Conservation (phyloP, 2,797 vertebrate species). For the Gobio occitaniae region DNA sequence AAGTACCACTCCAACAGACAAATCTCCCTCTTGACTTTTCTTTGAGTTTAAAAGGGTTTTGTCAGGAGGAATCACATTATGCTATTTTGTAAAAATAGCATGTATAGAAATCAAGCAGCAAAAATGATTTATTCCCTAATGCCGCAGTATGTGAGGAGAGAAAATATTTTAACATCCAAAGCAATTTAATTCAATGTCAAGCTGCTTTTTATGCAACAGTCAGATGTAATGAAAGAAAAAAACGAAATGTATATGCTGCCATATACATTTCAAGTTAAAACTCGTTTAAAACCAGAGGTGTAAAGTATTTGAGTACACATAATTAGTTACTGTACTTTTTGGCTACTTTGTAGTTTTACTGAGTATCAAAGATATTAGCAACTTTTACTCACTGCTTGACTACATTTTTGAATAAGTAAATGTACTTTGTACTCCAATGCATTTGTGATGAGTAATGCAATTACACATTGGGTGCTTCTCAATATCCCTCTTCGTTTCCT, state of each 20-base stretch:
- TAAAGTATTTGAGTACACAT: too few species aligned
- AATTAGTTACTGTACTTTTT: too few species aligned
- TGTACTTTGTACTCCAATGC: too few species aligned
- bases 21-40: constrained; percentile 14
- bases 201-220: not conserved
- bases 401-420: too few species aligned
- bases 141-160: not conserved
- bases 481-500: too few species aligned
- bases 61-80: not conserved
- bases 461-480: too few species aligned
- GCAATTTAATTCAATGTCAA: not conserved
- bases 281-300: too few species aligned
- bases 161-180: not conserved
- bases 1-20: not conserved
- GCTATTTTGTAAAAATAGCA: not conserved
- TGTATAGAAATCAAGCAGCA: not conserved
- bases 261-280: not conserved
- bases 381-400: too few species aligned
- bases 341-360: too few species aligned
- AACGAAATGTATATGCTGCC: too few species aligned
- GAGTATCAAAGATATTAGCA: too few species aligned
- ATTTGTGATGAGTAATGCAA: too few species aligned
- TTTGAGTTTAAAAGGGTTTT: not conserved
- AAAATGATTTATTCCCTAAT: not conserved
- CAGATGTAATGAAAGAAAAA: not conserved